Evolutionary conservation across 2,888 invertebrate species (phyloP).

Genomic region (Parthenolecanium corni): DNA sequence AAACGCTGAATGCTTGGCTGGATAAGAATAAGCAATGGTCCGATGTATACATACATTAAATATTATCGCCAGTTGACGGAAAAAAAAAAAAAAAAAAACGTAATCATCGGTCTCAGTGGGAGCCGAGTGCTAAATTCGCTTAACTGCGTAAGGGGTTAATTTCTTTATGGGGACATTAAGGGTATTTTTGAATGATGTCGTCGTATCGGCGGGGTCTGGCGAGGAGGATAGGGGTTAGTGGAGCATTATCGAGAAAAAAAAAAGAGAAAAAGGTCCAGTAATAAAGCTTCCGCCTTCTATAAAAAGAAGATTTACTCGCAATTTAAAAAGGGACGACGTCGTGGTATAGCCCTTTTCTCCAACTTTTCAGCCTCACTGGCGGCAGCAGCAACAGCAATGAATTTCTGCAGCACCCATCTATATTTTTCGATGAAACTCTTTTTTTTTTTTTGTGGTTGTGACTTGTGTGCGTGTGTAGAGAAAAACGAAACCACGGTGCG

Average conservation of each 20-base stretch:
- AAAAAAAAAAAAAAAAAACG: slow-evolving; percentile 25
- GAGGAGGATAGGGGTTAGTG: slow-evolving; percentile 20
- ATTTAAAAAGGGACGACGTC: slow-evolving; percentile 25
- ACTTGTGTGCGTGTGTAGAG: too few species aligned
- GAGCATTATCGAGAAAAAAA: slow-evolving; percentile 27
- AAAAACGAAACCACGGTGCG: slow-evolving; percentile 3
- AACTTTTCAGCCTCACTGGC: slow-evolving; percentile 15
- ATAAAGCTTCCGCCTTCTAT: slow-evolving; percentile 27
- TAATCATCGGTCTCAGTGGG: slow-evolving; percentile 25
- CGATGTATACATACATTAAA: slow-evolving; percentile 27
- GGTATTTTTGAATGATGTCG: slow-evolving; percentile 16
- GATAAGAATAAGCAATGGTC: slow-evolving; percentile 22
- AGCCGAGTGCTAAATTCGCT: slow-evolving; percentile 26
- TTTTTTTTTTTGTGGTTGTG: too few species aligned
- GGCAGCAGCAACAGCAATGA: background rate
- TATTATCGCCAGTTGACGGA: slow-evolving; percentile 21
- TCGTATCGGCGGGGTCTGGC: background rate
- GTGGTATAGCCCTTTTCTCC: slow-evolving; percentile 5
- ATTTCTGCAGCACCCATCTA: slow-evolving; percentile 5
- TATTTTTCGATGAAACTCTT: background rate
- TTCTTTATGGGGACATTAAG: slow-evolving; percentile 24
- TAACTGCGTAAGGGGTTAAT: slow-evolving; percentile 27
- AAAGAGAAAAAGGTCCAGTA: slow-evolving; percentile 27
- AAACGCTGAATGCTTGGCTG: background rate
- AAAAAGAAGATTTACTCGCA: slow-evolving; percentile 27